Evolutionary conservation across 2,888 invertebrate genomes (phyloP).

Genomic region (Anthoptus insignis): DNA sequence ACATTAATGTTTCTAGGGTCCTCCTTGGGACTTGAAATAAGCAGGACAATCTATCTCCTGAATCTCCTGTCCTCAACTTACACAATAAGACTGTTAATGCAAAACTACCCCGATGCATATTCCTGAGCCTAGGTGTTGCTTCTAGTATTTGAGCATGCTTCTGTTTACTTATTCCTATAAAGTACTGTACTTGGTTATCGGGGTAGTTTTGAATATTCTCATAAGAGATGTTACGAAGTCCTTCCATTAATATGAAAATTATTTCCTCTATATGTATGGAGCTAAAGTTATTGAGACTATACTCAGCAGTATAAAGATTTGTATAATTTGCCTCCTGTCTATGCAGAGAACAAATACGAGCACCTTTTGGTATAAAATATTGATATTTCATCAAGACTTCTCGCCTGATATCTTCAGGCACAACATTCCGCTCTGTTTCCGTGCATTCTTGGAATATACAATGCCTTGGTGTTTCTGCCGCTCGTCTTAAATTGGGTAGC

Average conservation of each 20-base stretch:
- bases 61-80: slow-evolving; percentile 11
- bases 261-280: too few species aligned
- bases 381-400: too few species aligned
- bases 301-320: too few species aligned
- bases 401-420: too few species aligned
- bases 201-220: slow-evolving; percentile 33
- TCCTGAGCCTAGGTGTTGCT: slow-evolving; percentile 20
- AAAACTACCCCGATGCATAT: slow-evolving; percentile 26
- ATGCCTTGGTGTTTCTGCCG: neutral
- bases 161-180: slow-evolving; percentile 11
- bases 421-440: neutral
- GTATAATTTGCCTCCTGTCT: too few species aligned
- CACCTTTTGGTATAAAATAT: too few species aligned
- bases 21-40: slow-evolving; percentile 14
- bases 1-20: slow-evolving; percentile 21
- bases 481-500: neutral
- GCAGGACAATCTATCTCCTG: slow-evolving; percentile 12
- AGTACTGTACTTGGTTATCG: slow-evolving; percentile 20
- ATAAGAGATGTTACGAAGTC: slow-evolving; percentile 3
- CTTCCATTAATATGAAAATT: too few species aligned
- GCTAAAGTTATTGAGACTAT: too few species aligned
- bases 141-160: neutral
- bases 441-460: neutral
- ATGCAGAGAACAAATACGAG: too few species aligned
- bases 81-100: slow-evolving; percentile 21